Percentiles rank a stretch among this genome's conserved stretches.
Evolutionary conservation across 2,888 invertebrate genomes (phyloP).

Genomic region (Polyommatus iphigenia): DNA sequence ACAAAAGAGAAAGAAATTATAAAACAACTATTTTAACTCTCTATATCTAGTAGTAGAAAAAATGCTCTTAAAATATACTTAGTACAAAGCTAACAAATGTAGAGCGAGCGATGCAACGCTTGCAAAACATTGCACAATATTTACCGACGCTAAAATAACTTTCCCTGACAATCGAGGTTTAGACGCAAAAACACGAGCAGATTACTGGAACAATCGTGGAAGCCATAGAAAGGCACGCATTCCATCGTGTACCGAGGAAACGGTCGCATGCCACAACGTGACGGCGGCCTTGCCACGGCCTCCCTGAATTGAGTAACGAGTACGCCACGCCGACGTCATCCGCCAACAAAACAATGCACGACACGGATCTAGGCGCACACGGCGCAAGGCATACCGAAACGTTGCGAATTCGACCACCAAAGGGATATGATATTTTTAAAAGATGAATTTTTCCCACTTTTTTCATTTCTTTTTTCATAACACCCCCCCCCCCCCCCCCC

Average conservation of each 20-base stretch:
- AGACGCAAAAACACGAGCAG: slow-evolving; percentile 13
- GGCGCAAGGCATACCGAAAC: not conserved
- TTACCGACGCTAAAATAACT: slow-evolving; percentile 8
- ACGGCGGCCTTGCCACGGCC: slow-evolving; percentile 57
- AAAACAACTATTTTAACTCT: not conserved
- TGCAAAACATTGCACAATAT: slow-evolving; percentile 17
- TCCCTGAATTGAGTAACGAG: slow-evolving; percentile 45
- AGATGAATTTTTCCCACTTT: no score
- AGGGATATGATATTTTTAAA: no score
- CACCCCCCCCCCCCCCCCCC: no score
- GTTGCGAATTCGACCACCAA: not conserved
- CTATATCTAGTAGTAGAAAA: not conserved
- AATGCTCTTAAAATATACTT: not conserved
- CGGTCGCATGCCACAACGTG: slow-evolving; percentile 41
- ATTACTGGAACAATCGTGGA: slow-evolving; percentile 30
- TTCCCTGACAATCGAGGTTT: slow-evolving; percentile 11
- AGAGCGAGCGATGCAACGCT: not conserved
- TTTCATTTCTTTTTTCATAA: no score
- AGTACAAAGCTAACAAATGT: not conserved
- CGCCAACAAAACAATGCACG: slow-evolving; percentile 43
- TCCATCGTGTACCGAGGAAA: slow-evolving; percentile 22
- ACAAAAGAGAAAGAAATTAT: not conserved
- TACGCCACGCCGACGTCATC: slow-evolving; percentile 42
- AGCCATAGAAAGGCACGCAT: slow-evolving; percentile 35
- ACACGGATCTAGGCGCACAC: slow-evolving; percentile 32